Conservation (phyloP, 2,797 vertebrate species). For the Hephaestus fuliginosus region DNA sequence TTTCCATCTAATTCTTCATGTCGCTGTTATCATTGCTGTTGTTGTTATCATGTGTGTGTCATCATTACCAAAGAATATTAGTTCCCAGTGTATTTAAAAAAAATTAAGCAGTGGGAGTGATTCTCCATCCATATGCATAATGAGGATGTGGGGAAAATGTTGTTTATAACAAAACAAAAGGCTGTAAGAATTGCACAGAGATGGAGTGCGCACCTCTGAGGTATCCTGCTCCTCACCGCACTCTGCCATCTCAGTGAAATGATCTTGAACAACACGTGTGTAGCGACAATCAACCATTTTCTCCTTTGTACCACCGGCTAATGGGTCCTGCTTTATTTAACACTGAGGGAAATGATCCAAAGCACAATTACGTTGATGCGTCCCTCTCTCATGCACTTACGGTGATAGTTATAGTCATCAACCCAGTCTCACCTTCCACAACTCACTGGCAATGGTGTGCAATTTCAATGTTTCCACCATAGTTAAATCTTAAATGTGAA, state of each 20-base stretch:
- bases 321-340: constrained; percentile 35
- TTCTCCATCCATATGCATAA: background rate
- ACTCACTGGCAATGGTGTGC: background rate
- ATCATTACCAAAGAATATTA: background rate
- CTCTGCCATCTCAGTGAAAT: constrained; percentile 14
- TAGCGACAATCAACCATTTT: background rate
- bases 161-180: background rate
- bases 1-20: background rate
- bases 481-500: constrained; percentile 4
- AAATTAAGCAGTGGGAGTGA: background rate
- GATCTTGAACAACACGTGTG: constrained; percentile 14
- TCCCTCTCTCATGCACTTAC: background rate
- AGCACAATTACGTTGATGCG: background rate
- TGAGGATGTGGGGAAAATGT: background rate
- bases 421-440: background rate
- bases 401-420: background rate
- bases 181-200: background rate
- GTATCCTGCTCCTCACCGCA: background rate
- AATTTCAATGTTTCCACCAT: background rate
- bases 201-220: background rate
- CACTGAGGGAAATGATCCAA: constrained; percentile 11
- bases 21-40: too few relatives aligned
- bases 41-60: too few relatives aligned
- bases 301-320: constrained; percentile 9
- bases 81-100: background rate